Conservation (phyloP, 2,797 vertebrate species). For the Natrix natrix region DNA sequence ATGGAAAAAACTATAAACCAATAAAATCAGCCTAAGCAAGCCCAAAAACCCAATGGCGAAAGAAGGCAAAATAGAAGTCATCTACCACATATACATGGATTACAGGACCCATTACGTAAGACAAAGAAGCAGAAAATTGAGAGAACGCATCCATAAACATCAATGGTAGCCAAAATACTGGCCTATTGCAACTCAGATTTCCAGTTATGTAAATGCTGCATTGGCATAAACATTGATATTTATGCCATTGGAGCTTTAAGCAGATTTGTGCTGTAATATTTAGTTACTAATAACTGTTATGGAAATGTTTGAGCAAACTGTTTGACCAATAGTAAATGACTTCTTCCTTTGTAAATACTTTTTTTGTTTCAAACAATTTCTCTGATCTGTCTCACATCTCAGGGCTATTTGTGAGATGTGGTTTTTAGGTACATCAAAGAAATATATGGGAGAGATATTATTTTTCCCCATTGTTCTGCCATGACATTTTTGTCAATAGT, state of each 20-base stretch:
- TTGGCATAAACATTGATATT: conserved; percentile 2
- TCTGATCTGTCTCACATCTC: conserved; percentile 26
- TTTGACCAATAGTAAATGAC: neutral
- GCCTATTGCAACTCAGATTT: neutral
- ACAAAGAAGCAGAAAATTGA: neutral
- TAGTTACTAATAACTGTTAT: neutral
- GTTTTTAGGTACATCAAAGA: conserved; percentile 2
- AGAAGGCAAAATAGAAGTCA: neutral
- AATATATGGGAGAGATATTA: rapidly evolving
- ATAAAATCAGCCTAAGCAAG: neutral
- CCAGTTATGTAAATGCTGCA: neutral
- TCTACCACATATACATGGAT: neutral
- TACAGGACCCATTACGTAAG: neutral
- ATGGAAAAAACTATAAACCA: neutral
- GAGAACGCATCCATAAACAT: neutral
- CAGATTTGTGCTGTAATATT: neutral
- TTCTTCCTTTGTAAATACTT: conserved; percentile 1
- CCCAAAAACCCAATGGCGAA: neutral
- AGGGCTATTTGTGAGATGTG: neutral
- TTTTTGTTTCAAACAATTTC: neutral
- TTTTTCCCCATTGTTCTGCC: neutral
- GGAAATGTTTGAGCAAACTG: neutral
- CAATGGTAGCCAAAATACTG: neutral
- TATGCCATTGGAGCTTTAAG: conserved; percentile 3
- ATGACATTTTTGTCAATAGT: conserved; percentile 19